A percentile compares a stretch with the other conserved stretches of the same genome.
These are phyloP conservation scores for Plagodis pulveraria DNA, from an alignment of 2,888 invertebrate species.

Conservation along the genomic window DNA sequence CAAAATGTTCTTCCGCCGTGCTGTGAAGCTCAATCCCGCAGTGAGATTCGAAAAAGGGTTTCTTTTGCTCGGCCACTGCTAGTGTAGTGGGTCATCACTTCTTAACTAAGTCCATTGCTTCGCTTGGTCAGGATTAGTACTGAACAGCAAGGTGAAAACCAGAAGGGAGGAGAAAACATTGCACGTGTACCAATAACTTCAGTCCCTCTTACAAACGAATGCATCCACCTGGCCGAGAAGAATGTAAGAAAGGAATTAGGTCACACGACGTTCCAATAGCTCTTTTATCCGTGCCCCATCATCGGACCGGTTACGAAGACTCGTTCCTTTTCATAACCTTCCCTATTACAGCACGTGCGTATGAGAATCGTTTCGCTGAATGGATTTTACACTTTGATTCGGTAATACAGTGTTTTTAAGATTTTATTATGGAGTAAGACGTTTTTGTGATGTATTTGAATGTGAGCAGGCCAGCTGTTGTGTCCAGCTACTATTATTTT, in stretches of 20 bases:
- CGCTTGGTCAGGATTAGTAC: no score
- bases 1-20: no score
- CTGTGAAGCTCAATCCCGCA: no score
- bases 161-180: slow-evolving; percentile 13
- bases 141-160: not conserved
- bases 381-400: slow-evolving; percentile 44
- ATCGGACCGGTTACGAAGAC: slow-evolving; percentile 56
- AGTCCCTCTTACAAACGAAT: slow-evolving; percentile 60
- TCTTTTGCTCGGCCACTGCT: no score
- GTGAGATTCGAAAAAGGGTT: no score
- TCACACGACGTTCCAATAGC: slow-evolving; percentile 71
- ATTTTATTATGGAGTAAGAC: slow-evolving; percentile 34
- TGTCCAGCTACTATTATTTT: no score
- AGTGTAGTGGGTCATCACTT: no score
- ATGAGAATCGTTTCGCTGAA: slow-evolving; percentile 57
- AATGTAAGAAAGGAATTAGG: slow-evolving; percentile 70
- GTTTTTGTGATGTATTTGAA: slow-evolving; percentile 18
- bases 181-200: slow-evolving; percentile 23
- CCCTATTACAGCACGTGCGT: slow-evolving; percentile 74
- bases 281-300: slow-evolving; percentile 53
- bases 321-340: slow-evolving; percentile 61
- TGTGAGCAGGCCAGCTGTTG: not conserved
- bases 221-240: slow-evolving; percentile 71
- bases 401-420: slow-evolving; percentile 35
- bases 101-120: not conserved